Evolutionary conservation across 2,797 vertebrate genomes (phyloP).

Genomic region (Urophycis tenuis): DNA sequence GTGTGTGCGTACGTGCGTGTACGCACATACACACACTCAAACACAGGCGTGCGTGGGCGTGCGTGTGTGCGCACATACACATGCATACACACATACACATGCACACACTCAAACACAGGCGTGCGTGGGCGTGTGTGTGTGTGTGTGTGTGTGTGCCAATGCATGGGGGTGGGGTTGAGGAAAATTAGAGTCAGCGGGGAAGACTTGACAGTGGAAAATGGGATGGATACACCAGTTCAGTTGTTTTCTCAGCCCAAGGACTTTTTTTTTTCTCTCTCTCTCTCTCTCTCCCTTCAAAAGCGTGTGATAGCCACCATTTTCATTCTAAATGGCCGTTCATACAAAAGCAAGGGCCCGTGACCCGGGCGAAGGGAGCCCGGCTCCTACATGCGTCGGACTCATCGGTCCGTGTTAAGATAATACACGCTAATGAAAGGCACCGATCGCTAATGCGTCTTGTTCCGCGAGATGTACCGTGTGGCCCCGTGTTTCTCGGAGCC

Average conservation of each 20-base stretch:
- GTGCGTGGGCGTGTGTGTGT: background rate
- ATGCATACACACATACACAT: too few relatives aligned
- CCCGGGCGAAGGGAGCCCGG: background rate
- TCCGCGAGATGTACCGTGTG: background rate
- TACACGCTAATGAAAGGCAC: background rate
- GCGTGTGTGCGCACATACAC: too few relatives aligned
- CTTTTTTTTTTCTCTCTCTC: background rate
- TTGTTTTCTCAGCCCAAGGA: constrained; percentile 7
- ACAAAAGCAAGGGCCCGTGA: background rate
- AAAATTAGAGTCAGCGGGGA: constrained; percentile 3
- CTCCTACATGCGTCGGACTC: background rate
- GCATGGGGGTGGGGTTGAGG: constrained; percentile 18
- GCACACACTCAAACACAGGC: too few relatives aligned
- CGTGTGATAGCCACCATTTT: too few relatives aligned
- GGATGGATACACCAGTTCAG: constrained; percentile 1
- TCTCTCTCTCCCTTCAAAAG: background rate
- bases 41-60: background rate
- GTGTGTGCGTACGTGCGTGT: background rate
- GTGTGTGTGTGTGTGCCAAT: background rate
- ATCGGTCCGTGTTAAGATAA: background rate
- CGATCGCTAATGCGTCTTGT: background rate
- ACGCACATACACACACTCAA: too few relatives aligned
- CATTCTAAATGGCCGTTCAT: too few relatives aligned
- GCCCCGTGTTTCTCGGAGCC: background rate
- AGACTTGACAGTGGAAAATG: constrained; percentile 1